Evolutionary conservation across 2,888 invertebrate species (phyloP).

Genomic region (Cerastis leucographa): DNA sequence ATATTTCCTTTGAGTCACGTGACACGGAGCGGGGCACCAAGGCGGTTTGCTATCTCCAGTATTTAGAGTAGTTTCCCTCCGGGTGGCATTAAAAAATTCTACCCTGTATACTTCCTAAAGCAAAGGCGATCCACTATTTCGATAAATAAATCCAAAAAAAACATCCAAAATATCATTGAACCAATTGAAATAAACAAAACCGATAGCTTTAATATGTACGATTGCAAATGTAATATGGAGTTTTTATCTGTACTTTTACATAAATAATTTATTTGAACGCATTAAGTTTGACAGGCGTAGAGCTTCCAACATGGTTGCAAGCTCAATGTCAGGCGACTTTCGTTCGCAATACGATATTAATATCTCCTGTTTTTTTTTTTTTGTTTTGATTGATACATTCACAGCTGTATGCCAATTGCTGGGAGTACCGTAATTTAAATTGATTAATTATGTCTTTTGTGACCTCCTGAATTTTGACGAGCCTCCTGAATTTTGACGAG

Average conservation of each 20-base stretch:
- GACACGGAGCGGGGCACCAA: too few species aligned
- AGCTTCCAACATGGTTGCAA: conserved; percentile 31
- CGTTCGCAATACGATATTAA: conserved; percentile 25
- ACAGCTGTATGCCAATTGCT: conserved; percentile 21
- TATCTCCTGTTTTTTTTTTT: conserved; percentile 24
- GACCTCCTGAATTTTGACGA: too few species aligned
- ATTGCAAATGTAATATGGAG: conserved; percentile 16
- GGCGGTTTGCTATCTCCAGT: too few species aligned
- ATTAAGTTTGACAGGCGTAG: conserved; percentile 34
- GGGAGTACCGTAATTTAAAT: too few species aligned
- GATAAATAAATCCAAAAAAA: conserved; percentile 5
- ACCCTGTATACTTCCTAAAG: background rate
- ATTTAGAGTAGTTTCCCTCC: too few species aligned
- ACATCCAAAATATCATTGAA: background rate
- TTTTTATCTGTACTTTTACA: background rate
- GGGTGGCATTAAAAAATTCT: too few species aligned
- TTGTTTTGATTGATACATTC: conserved; percentile 23
- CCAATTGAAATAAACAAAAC: background rate
- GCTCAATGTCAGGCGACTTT: conserved; percentile 57
- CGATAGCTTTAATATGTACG: background rate
- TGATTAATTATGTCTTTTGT: too few species aligned
- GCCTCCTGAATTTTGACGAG: too few species aligned
- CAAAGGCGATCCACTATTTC: conserved; percentile 22
- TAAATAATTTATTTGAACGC: conserved; percentile 30
- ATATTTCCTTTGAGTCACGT: too few species aligned